Evolutionary conservation across 2,797 vertebrate genomes (phyloP).

Genomic region (Columba guinea): DNA sequence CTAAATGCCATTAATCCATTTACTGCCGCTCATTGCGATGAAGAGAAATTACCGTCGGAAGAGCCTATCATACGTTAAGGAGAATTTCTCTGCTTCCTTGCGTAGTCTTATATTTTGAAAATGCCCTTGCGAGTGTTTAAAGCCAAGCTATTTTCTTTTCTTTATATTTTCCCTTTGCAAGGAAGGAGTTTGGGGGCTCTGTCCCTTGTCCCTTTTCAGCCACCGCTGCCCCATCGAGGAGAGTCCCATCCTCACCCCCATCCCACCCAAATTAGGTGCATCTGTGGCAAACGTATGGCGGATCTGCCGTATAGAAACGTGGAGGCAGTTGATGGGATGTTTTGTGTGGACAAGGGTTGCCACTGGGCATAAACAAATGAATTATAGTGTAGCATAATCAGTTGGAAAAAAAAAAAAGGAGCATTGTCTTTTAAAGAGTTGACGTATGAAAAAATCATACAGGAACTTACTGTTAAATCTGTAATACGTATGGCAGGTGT

Average conservation of each 20-base stretch:
- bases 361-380: background rate
- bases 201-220: conserved; percentile 81
- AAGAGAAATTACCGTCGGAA: conserved; percentile 70
- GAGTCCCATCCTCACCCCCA: conserved; percentile 51
- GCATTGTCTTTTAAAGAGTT: background rate
- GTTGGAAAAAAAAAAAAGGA: background rate
- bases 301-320: background rate
- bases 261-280: background rate
- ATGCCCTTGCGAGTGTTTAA: conserved; percentile 27
- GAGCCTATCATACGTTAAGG: conserved; percentile 11
- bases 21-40: conserved; percentile 40
- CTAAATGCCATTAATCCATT: conserved; percentile 73
- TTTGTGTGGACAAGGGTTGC: background rate
- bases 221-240: conserved; percentile 75
- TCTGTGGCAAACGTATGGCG: conserved; percentile 22
- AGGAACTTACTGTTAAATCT: background rate
- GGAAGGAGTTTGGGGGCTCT: conserved; percentile 47
- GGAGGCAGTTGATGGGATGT: background rate
- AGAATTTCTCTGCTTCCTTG: conserved; percentile 49
- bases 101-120: conserved; percentile 45
- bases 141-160: background rate
- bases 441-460: background rate
- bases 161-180: background rate
- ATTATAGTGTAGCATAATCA: background rate
- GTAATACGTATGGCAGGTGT: background rate